Evolutionary conservation across 2,888 invertebrate genomes (phyloP).

Genomic region (Labia minor): DNA sequence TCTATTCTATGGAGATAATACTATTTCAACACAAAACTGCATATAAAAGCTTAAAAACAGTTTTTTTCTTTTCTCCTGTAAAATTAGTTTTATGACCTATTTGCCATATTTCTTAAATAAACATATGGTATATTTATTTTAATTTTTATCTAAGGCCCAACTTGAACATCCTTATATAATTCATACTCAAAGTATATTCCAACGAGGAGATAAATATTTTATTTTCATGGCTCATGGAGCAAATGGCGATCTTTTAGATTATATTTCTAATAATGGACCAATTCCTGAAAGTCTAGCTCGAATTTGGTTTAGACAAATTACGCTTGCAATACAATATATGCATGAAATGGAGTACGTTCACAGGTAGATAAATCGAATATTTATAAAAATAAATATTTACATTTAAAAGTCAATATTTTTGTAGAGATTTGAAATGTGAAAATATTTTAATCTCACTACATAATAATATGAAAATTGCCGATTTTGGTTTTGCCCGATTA

Average conservation of each 20-base stretch:
- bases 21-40: no score
- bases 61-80: no score
- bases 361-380: no score
- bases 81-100: no score
- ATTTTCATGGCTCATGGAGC: conserved; percentile 68
- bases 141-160: no score
- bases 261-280: conserved; percentile 54
- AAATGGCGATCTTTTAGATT: conserved; percentile 68
- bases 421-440: conserved; percentile 75
- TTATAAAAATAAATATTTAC: no score
- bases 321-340: conserved; percentile 56
- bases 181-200: conserved; percentile 56
- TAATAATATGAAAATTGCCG: conserved; percentile 71
- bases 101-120: no score
- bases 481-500: conserved; percentile 71
- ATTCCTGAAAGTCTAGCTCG: conserved; percentile 55
- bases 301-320: conserved; percentile 59
- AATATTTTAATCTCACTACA: conserved; percentile 61
- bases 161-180: conserved; percentile 71
- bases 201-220: conserved; percentile 52
- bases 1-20: no score
- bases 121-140: no score
- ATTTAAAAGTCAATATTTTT: no score
- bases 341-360: conserved; percentile 65
- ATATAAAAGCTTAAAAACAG: no score